These are phyloP conservation scores for Eristalis arbustorum DNA, from an alignment of 2,888 invertebrate genomes.

Conservation along the genomic window DNA sequence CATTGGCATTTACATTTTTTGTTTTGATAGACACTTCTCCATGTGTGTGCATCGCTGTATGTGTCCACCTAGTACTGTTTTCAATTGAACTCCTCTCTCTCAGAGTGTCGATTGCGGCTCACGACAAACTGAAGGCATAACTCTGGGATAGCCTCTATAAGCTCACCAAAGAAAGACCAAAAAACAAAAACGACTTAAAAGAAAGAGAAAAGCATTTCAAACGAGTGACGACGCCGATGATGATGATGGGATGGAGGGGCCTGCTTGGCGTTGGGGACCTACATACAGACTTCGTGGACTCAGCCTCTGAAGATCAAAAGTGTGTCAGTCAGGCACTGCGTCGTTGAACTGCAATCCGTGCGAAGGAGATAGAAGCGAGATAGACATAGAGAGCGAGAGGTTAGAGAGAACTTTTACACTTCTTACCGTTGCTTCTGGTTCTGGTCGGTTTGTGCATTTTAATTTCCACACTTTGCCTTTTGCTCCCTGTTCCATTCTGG, in stretches of 20 bases:
- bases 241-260: slow-evolving; percentile 35
- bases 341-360: slow-evolving; percentile 54
- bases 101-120: slow-evolving; percentile 6
- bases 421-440: slow-evolving; percentile 59
- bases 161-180: slow-evolving; percentile 31
- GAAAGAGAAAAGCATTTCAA: slow-evolving; percentile 64
- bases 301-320: slow-evolving; percentile 67
- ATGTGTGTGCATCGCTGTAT: neutral
- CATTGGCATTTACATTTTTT: slow-evolving; percentile 55
- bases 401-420: slow-evolving; percentile 59
- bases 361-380: neutral
- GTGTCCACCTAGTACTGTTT: neutral
- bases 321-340: slow-evolving; percentile 74
- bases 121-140: neutral
- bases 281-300: slow-evolving; percentile 72
- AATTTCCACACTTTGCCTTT: slow-evolving; percentile 55
- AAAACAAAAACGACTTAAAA: slow-evolving; percentile 48
- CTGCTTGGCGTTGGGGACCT: slow-evolving; percentile 71
- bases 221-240: neutral
- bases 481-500: slow-evolving; percentile 35
- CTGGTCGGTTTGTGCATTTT: slow-evolving; percentile 48
- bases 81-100: slow-evolving; percentile 12
- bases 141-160: neutral
- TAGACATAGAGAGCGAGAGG: neutral
- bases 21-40: slow-evolving; percentile 57